Conservation (phyloP, 2,888 invertebrate genomes). For the Amaurobius ferox region DNA sequence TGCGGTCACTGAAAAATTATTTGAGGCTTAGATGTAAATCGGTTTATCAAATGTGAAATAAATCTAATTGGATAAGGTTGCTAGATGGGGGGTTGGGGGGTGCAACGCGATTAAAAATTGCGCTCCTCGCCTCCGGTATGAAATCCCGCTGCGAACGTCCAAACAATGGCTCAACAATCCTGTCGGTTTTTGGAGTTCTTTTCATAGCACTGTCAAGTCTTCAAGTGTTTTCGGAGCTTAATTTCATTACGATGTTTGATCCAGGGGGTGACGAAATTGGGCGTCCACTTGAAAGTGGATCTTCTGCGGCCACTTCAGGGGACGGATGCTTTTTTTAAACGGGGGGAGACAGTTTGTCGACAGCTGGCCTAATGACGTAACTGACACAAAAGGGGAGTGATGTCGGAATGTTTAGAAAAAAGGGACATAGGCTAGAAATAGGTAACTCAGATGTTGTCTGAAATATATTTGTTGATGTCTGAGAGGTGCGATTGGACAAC, state of each 20-base stretch:
- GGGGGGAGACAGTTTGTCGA: conserved; percentile 12
- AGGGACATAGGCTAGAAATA: too few relatives aligned
- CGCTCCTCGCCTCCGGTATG: conserved; percentile 17
- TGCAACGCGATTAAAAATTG: conserved; percentile 47
- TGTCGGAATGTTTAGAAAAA: neutral
- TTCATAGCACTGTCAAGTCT: conserved; percentile 63
- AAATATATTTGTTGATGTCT: too few relatives aligned
- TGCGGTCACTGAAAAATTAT: conserved; percentile 28
- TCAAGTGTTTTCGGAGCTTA: conserved; percentile 64
- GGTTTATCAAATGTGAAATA: conserved; percentile 25
- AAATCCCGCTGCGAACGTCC: conserved; percentile 10
- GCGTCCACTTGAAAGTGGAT: conserved; percentile 54
- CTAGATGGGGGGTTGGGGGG: neutral
- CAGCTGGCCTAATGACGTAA: conserved; percentile 54
- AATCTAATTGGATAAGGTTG: conserved; percentile 19
- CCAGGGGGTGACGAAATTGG: conserved; percentile 10
- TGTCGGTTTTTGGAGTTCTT: conserved; percentile 50
- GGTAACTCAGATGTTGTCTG: too few relatives aligned
- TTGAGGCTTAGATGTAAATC: conserved; percentile 36
- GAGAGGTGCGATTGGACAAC: too few relatives aligned
- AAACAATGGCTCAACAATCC: neutral
- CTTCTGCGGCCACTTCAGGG: conserved; percentile 59
- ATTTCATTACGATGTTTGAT: conserved; percentile 63
- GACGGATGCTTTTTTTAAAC: conserved; percentile 42
- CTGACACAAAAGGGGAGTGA: neutral